A percentile compares a stretch with the other conserved stretches of the same genome.
Conservation (phyloP, 2,888 invertebrate species). For the Ectemnius lituratus region DNA sequence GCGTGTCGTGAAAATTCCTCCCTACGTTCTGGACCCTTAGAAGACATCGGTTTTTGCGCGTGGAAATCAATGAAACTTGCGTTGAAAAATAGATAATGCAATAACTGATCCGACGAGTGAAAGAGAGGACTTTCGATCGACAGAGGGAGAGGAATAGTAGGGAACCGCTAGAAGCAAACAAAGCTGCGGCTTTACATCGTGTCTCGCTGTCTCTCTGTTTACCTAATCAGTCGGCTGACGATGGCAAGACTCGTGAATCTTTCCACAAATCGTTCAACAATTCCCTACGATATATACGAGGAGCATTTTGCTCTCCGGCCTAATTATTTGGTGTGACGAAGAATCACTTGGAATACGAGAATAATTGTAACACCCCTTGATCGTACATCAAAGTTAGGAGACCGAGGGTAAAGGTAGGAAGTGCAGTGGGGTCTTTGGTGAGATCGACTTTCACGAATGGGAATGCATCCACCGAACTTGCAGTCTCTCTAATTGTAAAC, state of each 20-base stretch:
- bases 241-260: conserved; percentile 19
- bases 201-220: conserved; percentile 34
- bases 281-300: background rate
- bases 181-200: conserved; percentile 27
- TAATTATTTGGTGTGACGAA: too few relatives aligned
- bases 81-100: conserved; percentile 7
- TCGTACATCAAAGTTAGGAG: background rate
- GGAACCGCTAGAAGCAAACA: conserved; percentile 24
- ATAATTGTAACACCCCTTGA: too few relatives aligned
- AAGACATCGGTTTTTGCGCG: conserved; percentile 16
- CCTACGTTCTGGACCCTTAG: conserved; percentile 57
- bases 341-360: too few relatives aligned
- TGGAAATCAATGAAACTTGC: conserved; percentile 15
- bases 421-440: background rate
- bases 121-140: conserved; percentile 1
- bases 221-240: conserved; percentile 19
- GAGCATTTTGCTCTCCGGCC: too few relatives aligned
- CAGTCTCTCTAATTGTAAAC: conserved; percentile 6
- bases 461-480: background rate
- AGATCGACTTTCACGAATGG: background rate
- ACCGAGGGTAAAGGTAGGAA: background rate
- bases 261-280: conserved; percentile 6
- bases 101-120: conserved; percentile 8
- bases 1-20: conserved; percentile 33
- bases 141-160: conserved; percentile 3